Conservation (phyloP, 2,113 vertebrate species). For the Cynopterus brachyotis region DNA sequence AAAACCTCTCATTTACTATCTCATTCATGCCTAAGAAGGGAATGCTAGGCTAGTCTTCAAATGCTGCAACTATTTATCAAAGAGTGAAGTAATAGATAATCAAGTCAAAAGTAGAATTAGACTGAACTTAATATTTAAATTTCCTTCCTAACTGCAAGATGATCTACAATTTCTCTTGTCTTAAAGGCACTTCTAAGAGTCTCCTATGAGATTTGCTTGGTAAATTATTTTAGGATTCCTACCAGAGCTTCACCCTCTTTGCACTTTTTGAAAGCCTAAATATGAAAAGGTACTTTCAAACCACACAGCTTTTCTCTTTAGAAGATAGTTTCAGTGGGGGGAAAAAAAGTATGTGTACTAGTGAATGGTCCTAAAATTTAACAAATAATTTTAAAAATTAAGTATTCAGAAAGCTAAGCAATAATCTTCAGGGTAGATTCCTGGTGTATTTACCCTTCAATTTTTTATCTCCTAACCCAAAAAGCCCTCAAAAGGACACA, state of each 20-base stretch:
- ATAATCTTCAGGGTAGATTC: background rate
- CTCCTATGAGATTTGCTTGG: conserved; percentile 3
- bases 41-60: background rate
- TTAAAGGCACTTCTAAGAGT: conserved; percentile 28
- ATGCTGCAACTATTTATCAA: background rate
- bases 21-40: background rate
- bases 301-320: background rate
- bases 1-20: background rate
- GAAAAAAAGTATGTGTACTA: background rate
- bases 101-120: background rate
- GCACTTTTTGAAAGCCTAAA: background rate
- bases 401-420: conserved; percentile 1
- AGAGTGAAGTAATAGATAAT: background rate
- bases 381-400: conserved; percentile 31
- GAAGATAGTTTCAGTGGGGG: background rate
- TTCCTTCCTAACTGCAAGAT: background rate
- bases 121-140: conserved; percentile 21
- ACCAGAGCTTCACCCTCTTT: background rate
- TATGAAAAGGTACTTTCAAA: conserved; percentile 15
- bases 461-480: background rate
- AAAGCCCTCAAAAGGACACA: background rate
- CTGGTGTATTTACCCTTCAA: conserved; percentile 55
- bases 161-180: background rate
- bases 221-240: background rate
- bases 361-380: conserved; percentile 1